Base-by-base conservation (phyloP, 2,888 invertebrate species). In the Lysandra coridon region DNA sequence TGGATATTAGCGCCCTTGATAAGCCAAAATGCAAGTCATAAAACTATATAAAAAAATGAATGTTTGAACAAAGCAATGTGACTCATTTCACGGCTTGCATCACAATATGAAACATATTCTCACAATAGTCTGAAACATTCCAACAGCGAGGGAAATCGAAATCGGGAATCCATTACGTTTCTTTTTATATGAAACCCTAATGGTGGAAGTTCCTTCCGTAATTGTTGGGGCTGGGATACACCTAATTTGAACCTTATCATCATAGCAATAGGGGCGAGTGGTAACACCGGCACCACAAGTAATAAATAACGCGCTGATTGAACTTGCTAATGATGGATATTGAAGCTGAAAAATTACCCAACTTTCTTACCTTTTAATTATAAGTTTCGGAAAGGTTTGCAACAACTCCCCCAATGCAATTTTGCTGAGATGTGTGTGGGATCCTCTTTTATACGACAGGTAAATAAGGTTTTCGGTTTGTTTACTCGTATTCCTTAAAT, bases 271-370 rank as follows among this genome's bases (percentile, higher is more conserved):
- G 14, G 2, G 1, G n/a, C 0, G 62, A 62, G 2, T 7, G 7
- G 2, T n/a, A 23, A 2, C 62, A 23, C n/a, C 62, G 23, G 57
- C 1, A 57, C 17, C 57, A 17, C 62, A 89, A 91, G 91, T 89
- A 91, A 94, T 94, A 94, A 94, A 94, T 94, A 93, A 94, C 94
- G 88, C 88, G 88, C 92, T 94, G 94, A 93, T 94, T 94, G 94
- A 94, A 94, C 93, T 93, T 92, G 92, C 91, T 94, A 94, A 94
- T 94, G 93, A 94, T 93, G 89, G 93, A 90, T 91, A 57, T 74
- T 74, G 74, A 23, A 49, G 53, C 30, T 76, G 76, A 57, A 76
- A 53, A 76, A 75, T 75, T 53, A 53, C 74, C 12, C 75, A 75
- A 75, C 14, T 75, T 53, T 53, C 75, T 44, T 53, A 76, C 30